phyloP scores from a whole-genome alignment of 1,140 invertebrate genomes.

The Cheumatopsyche charites region DNA sequence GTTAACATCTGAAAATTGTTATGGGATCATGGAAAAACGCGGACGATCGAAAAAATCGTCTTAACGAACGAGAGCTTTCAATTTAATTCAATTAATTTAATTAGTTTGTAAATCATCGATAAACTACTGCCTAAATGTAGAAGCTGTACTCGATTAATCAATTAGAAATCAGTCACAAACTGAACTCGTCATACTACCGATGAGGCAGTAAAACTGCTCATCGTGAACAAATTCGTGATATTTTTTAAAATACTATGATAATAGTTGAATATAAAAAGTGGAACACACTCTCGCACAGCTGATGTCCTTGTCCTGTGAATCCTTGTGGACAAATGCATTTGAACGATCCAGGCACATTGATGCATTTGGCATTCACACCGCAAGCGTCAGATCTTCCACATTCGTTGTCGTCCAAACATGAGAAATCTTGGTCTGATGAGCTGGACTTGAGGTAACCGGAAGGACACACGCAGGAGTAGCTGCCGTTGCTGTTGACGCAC shows the following conservation, averaged over 20 bases:
- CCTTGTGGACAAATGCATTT: conserved; percentile 84
- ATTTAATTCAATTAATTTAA: no score
- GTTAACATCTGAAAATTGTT: conserved; percentile 76
- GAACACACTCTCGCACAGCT: conserved; percentile 81
- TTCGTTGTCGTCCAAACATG: conserved; percentile 88
- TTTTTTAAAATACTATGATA: conserved; percentile 5
- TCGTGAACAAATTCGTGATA: no score
- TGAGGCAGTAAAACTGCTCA: no score
- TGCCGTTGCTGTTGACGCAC: conserved; percentile 77
- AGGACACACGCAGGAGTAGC: conserved; percentile 77
- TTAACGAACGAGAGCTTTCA: no score
- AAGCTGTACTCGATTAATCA: no score
- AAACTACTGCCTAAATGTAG: no score
- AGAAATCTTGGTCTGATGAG: conserved; percentile 73
- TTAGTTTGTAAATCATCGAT: no score
- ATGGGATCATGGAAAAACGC: not conserved
- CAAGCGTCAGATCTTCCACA: conserved; percentile 78
- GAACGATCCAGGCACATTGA: conserved; percentile 86
- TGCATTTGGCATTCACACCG: conserved; percentile 79
- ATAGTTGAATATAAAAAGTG: not conserved
- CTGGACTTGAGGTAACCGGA: conserved; percentile 61
- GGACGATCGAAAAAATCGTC: no score
- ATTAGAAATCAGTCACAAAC: no score
- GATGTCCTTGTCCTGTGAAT: conserved; percentile 77
- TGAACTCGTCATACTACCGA: no score